These are phyloP conservation scores for Hyalella azteca DNA, from an alignment of 2,888 invertebrate genomes.

Conservation along the genomic window DNA sequence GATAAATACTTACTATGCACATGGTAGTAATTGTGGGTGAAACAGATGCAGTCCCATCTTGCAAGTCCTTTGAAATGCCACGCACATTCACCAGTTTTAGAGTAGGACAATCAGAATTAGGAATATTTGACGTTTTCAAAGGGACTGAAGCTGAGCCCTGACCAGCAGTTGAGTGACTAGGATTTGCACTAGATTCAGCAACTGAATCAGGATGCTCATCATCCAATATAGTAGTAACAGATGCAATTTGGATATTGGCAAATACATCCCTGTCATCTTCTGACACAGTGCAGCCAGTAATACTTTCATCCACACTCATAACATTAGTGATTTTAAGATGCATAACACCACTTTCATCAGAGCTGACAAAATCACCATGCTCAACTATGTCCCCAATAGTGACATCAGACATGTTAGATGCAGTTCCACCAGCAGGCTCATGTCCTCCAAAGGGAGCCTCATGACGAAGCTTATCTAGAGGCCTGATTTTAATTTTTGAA, in stretches of 20 bases:
- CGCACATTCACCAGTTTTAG: not conserved
- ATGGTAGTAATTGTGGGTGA: not conserved
- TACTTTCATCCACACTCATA: conserved; percentile 56
- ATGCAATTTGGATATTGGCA: conserved; percentile 52
- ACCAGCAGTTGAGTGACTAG: not conserved
- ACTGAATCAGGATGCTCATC: conserved; percentile 47
- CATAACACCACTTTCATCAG: conserved; percentile 54
- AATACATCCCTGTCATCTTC: conserved; percentile 53
- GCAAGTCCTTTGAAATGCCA: not conserved
- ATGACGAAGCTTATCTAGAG: conserved; percentile 48
- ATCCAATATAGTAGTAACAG: conserved; percentile 51
- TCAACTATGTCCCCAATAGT: conserved; percentile 46
- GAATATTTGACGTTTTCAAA: too few relatives aligned
- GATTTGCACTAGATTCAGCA: not conserved
- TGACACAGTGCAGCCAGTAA: conserved; percentile 53
- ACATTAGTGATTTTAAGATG: conserved; percentile 57
- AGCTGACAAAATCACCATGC: conserved; percentile 53
- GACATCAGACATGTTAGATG: conserved; percentile 39
- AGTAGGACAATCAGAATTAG: not conserved
- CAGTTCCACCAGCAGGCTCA: not conserved
- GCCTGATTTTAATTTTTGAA: conserved; percentile 43
- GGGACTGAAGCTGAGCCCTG: not conserved
- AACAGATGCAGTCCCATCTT: not conserved
- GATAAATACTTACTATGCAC: not conserved
- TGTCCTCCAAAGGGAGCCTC: not conserved